Percentiles rank a stretch among this genome's conserved stretches.
Conservation (phyloP, 2,113 vertebrate genomes). For the Cercocebus atys region DNA sequence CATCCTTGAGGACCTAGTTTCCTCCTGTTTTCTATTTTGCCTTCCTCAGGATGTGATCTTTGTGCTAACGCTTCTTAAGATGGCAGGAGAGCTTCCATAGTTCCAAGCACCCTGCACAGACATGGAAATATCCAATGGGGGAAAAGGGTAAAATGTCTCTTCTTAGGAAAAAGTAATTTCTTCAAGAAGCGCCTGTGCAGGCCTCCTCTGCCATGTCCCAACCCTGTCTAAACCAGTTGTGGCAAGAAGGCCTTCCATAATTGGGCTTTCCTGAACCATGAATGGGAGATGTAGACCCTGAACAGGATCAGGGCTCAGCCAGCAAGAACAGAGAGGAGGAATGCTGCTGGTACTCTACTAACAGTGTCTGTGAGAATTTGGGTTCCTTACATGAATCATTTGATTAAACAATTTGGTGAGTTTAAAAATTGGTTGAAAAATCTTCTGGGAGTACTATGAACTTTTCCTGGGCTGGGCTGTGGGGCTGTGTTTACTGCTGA, state of each 20-base stretch:
- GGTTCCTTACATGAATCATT: not conserved
- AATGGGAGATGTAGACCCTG: not conserved
- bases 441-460: not conserved
- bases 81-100: not conserved
- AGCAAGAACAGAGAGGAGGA: not conserved
- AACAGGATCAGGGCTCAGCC: not conserved
- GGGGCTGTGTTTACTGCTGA: not conserved
- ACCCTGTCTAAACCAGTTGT: not conserved
- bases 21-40: not conserved
- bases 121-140: not conserved
- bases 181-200: not conserved
- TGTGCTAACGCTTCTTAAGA: not conserved
- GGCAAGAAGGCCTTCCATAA: not conserved
- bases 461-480: not conserved
- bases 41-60: not conserved
- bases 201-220: rapidly evolving
- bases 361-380: not conserved
- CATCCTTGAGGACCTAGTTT: not conserved
- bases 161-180: not conserved
- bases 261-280: not conserved
- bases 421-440: not conserved
- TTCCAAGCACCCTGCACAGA: not conserved
- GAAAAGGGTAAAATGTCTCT: not conserved
- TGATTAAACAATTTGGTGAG: not conserved
- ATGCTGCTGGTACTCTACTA: not conserved